These are phyloP conservation scores for Dasysyrphus tricinctus DNA, from an alignment of 2,888 invertebrate species.

Conservation along the genomic window DNA sequence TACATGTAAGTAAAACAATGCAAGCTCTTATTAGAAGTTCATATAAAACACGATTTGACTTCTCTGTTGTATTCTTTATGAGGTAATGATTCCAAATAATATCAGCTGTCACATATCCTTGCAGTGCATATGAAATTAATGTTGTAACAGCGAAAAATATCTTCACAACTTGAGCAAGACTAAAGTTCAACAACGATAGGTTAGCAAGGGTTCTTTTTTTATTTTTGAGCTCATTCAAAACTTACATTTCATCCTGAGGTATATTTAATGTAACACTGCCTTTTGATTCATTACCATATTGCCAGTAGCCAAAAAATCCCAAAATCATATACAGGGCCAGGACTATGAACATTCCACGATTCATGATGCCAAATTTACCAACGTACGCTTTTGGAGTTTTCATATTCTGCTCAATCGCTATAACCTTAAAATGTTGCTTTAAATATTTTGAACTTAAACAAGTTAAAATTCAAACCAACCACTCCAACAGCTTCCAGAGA, in stretches of 20 bases:
- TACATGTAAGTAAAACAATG: slow-evolving; percentile 88
- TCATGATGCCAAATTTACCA: slow-evolving; percentile 95
- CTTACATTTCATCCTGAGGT: slow-evolving; percentile 89
- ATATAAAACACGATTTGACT: slow-evolving; percentile 86
- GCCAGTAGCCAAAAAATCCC: slow-evolving; percentile 97
- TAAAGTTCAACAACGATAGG: slow-evolving; percentile 53
- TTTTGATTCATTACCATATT: slow-evolving; percentile 90
- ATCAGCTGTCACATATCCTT: slow-evolving; percentile 98
- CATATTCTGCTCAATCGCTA: slow-evolving; percentile 99
- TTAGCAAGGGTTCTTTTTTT: neutral
- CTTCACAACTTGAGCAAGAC: slow-evolving; percentile 92
- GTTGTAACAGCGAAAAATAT: slow-evolving; percentile 93
- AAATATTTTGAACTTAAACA: neutral
- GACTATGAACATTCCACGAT: slow-evolving; percentile 95
- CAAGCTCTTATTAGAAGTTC: slow-evolving; percentile 90
- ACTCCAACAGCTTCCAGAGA: slow-evolving; percentile 94
- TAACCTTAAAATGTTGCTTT: slow-evolving; percentile 86
- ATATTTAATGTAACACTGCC: slow-evolving; percentile 96
- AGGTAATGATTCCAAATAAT: slow-evolving; percentile 90
- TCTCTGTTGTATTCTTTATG: slow-evolving; percentile 87
- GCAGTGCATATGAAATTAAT: slow-evolving; percentile 97
- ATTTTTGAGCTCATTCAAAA: slow-evolving; percentile 49
- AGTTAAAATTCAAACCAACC: slow-evolving; percentile 84
- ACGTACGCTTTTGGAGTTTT: slow-evolving; percentile 94
- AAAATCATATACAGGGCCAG: slow-evolving; percentile 91